Evolutionary conservation across 2,888 invertebrate species (phyloP).

Genomic region (Standfussiana lucernea): DNA sequence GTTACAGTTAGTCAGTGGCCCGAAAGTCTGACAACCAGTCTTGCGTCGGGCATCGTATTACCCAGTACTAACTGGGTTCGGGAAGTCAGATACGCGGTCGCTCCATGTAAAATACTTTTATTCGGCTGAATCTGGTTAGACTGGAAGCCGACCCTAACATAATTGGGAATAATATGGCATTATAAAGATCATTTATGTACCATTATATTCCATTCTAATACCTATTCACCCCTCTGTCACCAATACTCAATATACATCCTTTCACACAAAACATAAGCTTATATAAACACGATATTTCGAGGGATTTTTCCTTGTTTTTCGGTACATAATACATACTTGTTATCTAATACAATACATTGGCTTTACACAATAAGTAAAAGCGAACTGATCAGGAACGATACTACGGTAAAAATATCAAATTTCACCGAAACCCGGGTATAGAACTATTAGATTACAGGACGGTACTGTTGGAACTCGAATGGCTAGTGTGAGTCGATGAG

Average conservation of each 20-base stretch:
- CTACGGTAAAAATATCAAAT: constrained; percentile 73
- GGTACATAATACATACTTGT: constrained; percentile 53
- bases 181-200: too few species aligned
- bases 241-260: background rate
- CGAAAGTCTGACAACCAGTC: too few species aligned
- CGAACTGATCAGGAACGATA: constrained; percentile 65
- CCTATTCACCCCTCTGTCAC: background rate
- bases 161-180: too few species aligned
- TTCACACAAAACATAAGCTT: background rate
- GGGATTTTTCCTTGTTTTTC: constrained; percentile 53
- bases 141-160: too few species aligned
- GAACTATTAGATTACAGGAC: constrained; percentile 68
- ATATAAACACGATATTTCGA: constrained; percentile 42
- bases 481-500: background rate
- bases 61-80: too few species aligned
- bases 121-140: too few species aligned
- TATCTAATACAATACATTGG: constrained; percentile 67
- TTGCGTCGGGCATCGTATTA: too few species aligned
- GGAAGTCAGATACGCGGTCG: too few species aligned
- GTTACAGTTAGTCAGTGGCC: too few species aligned
- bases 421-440: constrained; percentile 60
- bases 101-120: background rate
- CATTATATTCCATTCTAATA: background rate
- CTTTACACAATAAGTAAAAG: constrained; percentile 69
- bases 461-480: constrained; percentile 53